Conservation (phyloP, 1,140 invertebrate genomes). For the Hycleus phaleratus region DNA sequence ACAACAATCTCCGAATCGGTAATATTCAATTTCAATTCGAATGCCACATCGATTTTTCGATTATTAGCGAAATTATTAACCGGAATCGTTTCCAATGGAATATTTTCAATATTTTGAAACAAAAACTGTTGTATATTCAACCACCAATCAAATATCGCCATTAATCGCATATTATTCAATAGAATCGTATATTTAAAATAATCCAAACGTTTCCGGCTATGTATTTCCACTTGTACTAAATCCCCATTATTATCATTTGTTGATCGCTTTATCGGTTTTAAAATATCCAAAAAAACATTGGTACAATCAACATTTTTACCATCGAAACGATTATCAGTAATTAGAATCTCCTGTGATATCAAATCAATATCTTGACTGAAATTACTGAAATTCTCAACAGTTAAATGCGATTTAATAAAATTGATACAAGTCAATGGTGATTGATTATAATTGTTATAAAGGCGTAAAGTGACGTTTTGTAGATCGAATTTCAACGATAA, state of each 20-base stretch:
- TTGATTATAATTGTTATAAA: slow-evolving; percentile 52
- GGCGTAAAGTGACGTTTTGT: slow-evolving; percentile 75
- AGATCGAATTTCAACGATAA: slow-evolving; percentile 77
- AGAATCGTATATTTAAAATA: slow-evolving; percentile 81
- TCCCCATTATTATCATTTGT: slow-evolving; percentile 28
- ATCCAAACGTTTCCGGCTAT: slow-evolving; percentile 63
- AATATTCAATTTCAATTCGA: slow-evolving; percentile 89
- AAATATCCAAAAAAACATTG: slow-evolving; percentile 86
- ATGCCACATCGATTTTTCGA: slow-evolving; percentile 40
- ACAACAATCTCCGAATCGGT: slow-evolving; percentile 92
- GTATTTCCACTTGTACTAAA: slow-evolving; percentile 76
- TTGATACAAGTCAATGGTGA: slow-evolving; percentile 77
- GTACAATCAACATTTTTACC: slow-evolving; percentile 58
- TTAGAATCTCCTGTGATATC: slow-evolving; percentile 84
- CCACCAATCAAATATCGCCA: slow-evolving; percentile 92
- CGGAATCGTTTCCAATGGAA: neutral
- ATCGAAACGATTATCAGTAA: slow-evolving; percentile 72
- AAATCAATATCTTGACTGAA: slow-evolving; percentile 86
- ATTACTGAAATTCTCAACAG: slow-evolving; percentile 78
- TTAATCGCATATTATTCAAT: slow-evolving; percentile 91
- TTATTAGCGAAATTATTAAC: slow-evolving; percentile 16
- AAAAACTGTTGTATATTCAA: slow-evolving; percentile 79
- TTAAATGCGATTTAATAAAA: slow-evolving; percentile 83
- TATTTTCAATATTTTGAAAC: slow-evolving; percentile 37
- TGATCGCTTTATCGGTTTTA: slow-evolving; percentile 61